Evolutionary conservation across 2,113 vertebrate genomes (phyloP), one percentile per base, ranked within the genome.

Genomic region (Poicephalus meyeri): DNA sequence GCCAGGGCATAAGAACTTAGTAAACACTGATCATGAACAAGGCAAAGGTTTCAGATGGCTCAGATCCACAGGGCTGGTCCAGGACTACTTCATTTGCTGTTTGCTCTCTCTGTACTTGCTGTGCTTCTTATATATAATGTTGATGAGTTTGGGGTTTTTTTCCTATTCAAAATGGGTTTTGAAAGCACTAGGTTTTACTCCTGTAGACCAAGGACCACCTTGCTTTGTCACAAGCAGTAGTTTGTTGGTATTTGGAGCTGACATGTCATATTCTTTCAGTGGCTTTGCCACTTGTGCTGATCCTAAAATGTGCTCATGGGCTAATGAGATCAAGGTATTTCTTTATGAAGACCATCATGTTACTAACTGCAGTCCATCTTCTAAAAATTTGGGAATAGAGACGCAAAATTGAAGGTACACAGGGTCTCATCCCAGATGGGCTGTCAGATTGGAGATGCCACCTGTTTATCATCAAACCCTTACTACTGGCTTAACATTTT

Each of bases 321-420:
- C 53, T 20, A 37, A 37, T 20, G 69, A 71, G 44, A 58, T 56
- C 39, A 66, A 0, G 25, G 25, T 19, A 47, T 73, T 86, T 66
- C 31, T 10, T 21, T 76, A 28, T 21, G 55, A 73, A 80, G 16
- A 33, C 18, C 26, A 9, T 37, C 71, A n/a, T 0, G 0, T 35
- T 8, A 46, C 31, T 74, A 37, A 33, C 11, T 47, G 56, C 26
- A n/a, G 86, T 39, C 20, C 1, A 0, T 35, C 41, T 50, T 29
- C 46, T 4, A 17, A 56, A 82, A 18, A 47, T 52, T 0, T 21
- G 28, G 29, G 69, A 53, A 24, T 77, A 86, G 35, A 9, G 18
- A 64, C 47, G 31, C 19, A 65, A 28, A 86, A 42, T 44, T 72
- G 25, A 69, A 73, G 29, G 16, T 68, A 44, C 0, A 0, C 1